A percentile compares a stretch with the other conserved stretches of the same genome.
Conservation (phyloP, 2,113 vertebrate genomes). For the Pteruthius melanotis region DNA sequence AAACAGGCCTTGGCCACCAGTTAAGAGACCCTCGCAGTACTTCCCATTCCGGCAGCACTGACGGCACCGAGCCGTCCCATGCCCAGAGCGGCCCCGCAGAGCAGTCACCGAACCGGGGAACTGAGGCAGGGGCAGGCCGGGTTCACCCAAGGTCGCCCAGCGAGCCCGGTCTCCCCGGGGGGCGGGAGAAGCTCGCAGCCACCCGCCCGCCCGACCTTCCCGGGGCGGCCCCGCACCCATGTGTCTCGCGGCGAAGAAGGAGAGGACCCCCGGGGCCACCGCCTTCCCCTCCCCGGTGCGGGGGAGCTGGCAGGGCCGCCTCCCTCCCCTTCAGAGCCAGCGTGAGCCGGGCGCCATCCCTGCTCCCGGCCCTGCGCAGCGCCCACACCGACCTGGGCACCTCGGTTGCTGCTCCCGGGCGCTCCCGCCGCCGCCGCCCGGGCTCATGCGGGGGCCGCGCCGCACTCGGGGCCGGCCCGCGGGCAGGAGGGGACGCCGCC, state of each 20-base stretch:
- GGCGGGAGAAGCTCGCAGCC: not conserved
- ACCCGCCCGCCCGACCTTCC: not conserved
- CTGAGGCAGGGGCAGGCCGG: not conserved
- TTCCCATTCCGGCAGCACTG: not conserved
- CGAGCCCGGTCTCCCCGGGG: not conserved
- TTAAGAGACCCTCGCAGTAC: not conserved
- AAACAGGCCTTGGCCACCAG: not conserved
- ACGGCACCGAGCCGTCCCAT: not conserved
- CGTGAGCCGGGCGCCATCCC: not conserved
- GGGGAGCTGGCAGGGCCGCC: not conserved
- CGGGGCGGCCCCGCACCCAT: not conserved
- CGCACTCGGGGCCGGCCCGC: slow-evolving; percentile 46
- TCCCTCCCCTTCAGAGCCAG: not conserved
- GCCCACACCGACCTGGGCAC: slow-evolving; percentile 23
- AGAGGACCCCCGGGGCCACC: not conserved
- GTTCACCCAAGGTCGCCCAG: slow-evolving; percentile 29
- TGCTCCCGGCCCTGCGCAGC: not conserved
- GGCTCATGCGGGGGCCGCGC: slow-evolving; percentile 69
- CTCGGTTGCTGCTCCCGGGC: slow-evolving; percentile 49
- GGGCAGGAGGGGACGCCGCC: not conserved
- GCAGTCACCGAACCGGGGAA: not conserved
- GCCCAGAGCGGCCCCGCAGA: not conserved
- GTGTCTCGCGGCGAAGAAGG: not conserved
- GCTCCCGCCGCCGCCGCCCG: slow-evolving; percentile 42
- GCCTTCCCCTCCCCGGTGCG: not conserved